A percentile compares a stretch with the other conserved stretches of the same genome.
Conservation (phyloP, 2,888 invertebrate genomes). For the Eueremaeus valkanovi region DNA sequence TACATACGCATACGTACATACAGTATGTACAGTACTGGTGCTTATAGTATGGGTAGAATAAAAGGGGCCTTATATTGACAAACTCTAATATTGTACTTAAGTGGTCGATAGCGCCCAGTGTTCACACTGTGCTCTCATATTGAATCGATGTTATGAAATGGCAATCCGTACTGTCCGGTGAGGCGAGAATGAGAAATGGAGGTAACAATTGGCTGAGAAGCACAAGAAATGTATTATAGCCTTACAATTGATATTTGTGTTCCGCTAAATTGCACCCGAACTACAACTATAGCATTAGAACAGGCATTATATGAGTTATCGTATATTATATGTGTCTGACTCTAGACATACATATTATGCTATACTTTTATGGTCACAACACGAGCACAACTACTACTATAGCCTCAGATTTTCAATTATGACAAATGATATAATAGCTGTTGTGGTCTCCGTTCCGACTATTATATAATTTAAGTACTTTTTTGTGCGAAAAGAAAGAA, state of each 20-base stretch:
- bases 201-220: constrained; percentile 29
- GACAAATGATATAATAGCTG: constrained; percentile 32
- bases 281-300: neutral
- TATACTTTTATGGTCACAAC: constrained; percentile 11
- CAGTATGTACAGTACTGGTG: too few species aligned
- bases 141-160: neutral
- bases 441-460: neutral
- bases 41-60: neutral
- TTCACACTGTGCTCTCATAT: neutral
- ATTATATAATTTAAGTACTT: neutral
- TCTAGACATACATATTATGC: constrained; percentile 1
- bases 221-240: constrained; percentile 24
- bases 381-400: too few species aligned
- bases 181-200: constrained; percentile 37
- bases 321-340: neutral
- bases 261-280: constrained; percentile 6
- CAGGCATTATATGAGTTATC: constrained; percentile 17
- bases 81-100: constrained; percentile 28
- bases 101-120: constrained; percentile 7
- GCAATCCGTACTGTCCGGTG: neutral
- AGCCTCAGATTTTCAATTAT: constrained; percentile 24
- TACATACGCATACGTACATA: too few species aligned
- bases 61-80: constrained; percentile 25
- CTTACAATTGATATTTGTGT: constrained; percentile 28
- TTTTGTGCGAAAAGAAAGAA: neutral